Base-by-base conservation (phyloP, 2,888 invertebrate species). In the Omphaloscelis lunosa region DNA sequence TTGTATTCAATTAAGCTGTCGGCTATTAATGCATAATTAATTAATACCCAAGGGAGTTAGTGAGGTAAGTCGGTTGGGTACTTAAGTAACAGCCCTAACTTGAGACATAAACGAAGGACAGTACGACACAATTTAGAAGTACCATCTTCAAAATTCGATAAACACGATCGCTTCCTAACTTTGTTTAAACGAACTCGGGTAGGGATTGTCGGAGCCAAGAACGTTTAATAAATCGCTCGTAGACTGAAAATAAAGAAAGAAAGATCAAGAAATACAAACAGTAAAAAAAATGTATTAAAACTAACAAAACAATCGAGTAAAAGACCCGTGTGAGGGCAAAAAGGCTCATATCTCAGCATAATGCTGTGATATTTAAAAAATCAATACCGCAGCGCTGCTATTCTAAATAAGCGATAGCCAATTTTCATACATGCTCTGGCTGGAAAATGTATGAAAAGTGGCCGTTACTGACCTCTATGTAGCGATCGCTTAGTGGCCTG, bases 21-120 rank as follows among this genome's bases (percentile, higher is more conserved):
- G 39, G 51, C 65, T 27, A 45, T 73, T 84, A 39, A 61, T 72
- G 62, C 61, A 69, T 72, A 29, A 75, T 77, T 67, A 77, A 80
- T 72, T 41, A 61, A 82, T 63, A 61, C 75, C 67, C 27, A 8
- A 2, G n/a, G 23, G 63, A 66, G 53, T 61, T 51, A 59, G 27
- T 4, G 12, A 58, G 65, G 58, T 72, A 75, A 48, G 39, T n/a
- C 45, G 39, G 12, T 39, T 66, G 45, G 11, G 48, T 69, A 72
- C 59, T 69, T 63, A 73, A 62, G 62, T 78, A 78, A 82, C 65
- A 71, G 12, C 4, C 41, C 69, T 59, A 67, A 71, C 58, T 77
- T 70, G 17, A 45, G 15, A 23, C 23, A 61, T 41, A 77, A 82
- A 66, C 23, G 3, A 62, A 9, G 61, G 27, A 61, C 41, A 51